These are phyloP conservation scores for Palythoa grandiflora DNA, from an alignment of 92 coral and sea anemone genomes.

Conservation along the genomic window DNA sequence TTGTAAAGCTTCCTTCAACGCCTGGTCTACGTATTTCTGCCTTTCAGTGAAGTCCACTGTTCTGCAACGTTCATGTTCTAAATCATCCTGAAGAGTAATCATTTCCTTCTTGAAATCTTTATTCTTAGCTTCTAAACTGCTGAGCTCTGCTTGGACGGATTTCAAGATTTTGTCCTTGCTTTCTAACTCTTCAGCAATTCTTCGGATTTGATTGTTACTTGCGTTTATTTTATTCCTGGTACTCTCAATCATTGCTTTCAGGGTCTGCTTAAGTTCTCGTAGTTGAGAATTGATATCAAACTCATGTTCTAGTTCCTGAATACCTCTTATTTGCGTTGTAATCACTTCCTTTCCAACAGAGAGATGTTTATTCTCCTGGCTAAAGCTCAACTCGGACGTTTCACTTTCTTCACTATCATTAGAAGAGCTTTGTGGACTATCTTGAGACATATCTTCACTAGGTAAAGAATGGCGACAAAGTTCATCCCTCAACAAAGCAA, in stretches of 20 bases:
- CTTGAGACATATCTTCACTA: neutral
- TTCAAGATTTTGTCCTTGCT: neutral
- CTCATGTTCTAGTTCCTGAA: neutral
- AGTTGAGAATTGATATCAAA: neutral
- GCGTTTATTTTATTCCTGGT: neutral
- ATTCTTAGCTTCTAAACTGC: conserved; percentile 8
- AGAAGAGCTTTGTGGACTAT: neutral
- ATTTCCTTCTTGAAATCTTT: neutral
- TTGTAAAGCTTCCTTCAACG: neutral
- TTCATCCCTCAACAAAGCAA: conserved; percentile 20
- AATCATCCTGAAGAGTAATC: neutral
- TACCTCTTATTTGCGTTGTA: neutral
- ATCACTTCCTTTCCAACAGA: neutral
- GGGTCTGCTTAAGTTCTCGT: neutral
- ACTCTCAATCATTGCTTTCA: neutral
- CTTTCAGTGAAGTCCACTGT: conserved; percentile 10
- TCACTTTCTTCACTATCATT: conserved; percentile 25
- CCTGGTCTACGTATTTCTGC: neutral
- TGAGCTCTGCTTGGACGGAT: neutral
- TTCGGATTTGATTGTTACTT: neutral
- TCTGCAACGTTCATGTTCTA: neutral
- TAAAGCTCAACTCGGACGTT: neutral
- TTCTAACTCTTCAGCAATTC: neutral
- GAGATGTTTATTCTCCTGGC: neutral
- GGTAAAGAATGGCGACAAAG: neutral